Base-by-base conservation (phyloP, 2,888 invertebrate species). In the Sphecodes monilicornis region DNA sequence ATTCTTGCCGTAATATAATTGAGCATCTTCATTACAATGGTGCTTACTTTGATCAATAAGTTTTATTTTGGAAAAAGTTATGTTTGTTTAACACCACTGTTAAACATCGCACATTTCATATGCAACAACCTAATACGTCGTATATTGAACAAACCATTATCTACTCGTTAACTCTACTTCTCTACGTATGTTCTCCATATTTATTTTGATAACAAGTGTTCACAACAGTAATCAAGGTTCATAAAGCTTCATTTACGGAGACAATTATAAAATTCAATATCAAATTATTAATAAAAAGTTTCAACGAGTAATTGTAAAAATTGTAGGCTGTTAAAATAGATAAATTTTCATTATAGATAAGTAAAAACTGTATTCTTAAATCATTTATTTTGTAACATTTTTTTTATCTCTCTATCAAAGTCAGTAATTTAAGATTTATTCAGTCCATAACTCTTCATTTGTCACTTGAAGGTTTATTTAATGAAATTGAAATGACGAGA, bases 381-480 rank as follows among this genome's bases (percentile, higher is more conserved):
- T 2, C 6, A 54, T 54, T n/a, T 54, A 54, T n/a, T n/a, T 54
- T 22, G 6, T 22, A 22, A 54, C n/a, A 26, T n/a, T n/a, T 11
- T 54, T n/a, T n/a, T 6, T 3, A 26, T 57, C 26, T 26, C 11
- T 26, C 3, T 26, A 13, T 4, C 26, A 26, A 26, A 13, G 26
- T 4, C 3, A 0, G 4, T 26, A 11, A 57, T 11, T 57, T 1
- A 57, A 57, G 5, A 57, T 57, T 57, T 26, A 57, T 57, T 1
- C 18, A 22, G 8, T 2, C 50, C 22, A 50, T 50, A 50, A 50
- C 50, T 50, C 50, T 50, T 50, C 50, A 50, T 50, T 22, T 22
- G 50, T 50, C 50, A 50, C 60, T 64, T 29, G 29, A 29, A 54
- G 16, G 50, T n/a, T 54, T 54, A 72, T 46, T 78, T 18, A 22